Evolutionary conservation across 2,797 vertebrate genomes (phyloP).

Genomic region (Amazona finschi): DNA sequence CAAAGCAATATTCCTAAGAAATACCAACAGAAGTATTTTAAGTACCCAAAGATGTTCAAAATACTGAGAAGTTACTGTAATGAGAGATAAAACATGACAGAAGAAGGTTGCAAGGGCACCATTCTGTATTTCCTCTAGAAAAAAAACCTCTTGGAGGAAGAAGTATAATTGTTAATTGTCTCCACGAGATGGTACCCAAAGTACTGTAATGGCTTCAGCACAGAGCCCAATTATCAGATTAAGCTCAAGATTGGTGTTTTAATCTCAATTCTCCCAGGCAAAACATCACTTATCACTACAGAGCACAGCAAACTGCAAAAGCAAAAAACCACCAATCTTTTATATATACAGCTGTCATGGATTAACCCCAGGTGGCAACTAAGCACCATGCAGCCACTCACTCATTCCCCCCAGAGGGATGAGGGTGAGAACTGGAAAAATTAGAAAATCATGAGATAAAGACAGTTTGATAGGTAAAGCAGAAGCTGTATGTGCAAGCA

Average conservation of each 20-base stretch:
- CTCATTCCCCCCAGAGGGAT: background rate
- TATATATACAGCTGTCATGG: background rate
- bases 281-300: background rate
- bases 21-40: background rate
- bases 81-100: background rate
- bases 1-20: background rate
- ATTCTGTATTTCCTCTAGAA: background rate
- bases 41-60: background rate
- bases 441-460: background rate
- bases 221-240: background rate
- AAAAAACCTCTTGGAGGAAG: background rate
- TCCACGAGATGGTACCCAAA: background rate
- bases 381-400: background rate
- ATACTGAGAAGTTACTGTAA: background rate
- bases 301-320: background rate
- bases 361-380: background rate
- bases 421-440: fast-evolving
- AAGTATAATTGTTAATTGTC: background rate
- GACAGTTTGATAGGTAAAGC: background rate
- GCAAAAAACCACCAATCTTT: background rate
- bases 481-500: background rate
- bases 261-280: background rate
- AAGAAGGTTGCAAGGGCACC: background rate
- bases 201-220: background rate
- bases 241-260: background rate